Base-by-base conservation (phyloP, 1,140 invertebrate species). In the Drosophila yakuba region DNA sequence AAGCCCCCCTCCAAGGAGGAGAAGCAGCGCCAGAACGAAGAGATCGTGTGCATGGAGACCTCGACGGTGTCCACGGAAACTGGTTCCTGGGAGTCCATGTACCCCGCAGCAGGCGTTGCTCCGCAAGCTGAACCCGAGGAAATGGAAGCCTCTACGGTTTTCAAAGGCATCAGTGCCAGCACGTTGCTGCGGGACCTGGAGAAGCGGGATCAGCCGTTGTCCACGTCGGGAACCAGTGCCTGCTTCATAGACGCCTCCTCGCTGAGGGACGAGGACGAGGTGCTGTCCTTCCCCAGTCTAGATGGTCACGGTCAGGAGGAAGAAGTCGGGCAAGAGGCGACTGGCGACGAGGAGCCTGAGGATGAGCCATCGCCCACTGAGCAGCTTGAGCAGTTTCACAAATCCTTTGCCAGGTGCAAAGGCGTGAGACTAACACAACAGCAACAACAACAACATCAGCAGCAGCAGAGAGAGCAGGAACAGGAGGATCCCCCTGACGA, bases 221-320 rank as follows among this genome's bases (percentile, higher is more conserved):
- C 83, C 25, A 63, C 57, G 32, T 74, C 77, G 0, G 93, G 91
- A 11, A 76, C 75, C 10, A 92, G 89, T 64, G 84, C 84, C 5
- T 96, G 95, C 90, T 96, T 96, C 78, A 96, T 96, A 61, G 96
- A 96, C 91, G 96, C 96, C 25, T 95, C 96, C 1, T 95, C 94
- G 78, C 91, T 96, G 28, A 94, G 94, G 10, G 96, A 96, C 80
- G 96, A 96, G 85, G 94, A 95, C 51, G 79, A 93, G 32, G 82
- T 91, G 38, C 71, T 82, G 5, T 86, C 82, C 12, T 92, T 85
- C 52, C 90, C 82, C 41, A 91, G 75, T 50, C 62, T 90, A 10
- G 83, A 89, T 45, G 80, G 82, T 0, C 50, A 74, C 17, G 38
- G 15, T 32, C 60, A 60, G 50, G 58, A 79, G 39, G 78, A 50